A percentile compares a stretch with the other conserved stretches of the same genome.
Evolutionary conservation across 2,797 vertebrate genomes (phyloP).

Genomic region (Sebastes diploproa): DNA sequence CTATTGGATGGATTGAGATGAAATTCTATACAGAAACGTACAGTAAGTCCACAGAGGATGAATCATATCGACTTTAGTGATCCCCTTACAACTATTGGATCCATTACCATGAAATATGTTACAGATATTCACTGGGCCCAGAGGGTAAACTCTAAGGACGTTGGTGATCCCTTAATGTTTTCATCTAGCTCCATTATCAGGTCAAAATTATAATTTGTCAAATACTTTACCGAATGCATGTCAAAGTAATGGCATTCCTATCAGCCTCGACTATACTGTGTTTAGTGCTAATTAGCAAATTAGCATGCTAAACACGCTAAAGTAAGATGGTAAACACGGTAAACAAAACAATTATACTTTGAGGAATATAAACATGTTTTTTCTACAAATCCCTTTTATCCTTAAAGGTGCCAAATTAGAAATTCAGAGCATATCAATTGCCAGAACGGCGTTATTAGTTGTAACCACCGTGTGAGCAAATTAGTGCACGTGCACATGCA

Average conservation of each 20-base stretch:
- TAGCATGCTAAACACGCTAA: not conserved
- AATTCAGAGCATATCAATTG: too few relatives aligned
- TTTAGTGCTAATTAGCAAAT: not conserved
- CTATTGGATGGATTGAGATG: not conserved
- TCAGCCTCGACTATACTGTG: not conserved
- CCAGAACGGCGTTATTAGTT: too few relatives aligned
- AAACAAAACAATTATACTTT: not conserved
- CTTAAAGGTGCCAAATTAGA: too few relatives aligned
- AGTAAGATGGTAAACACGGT: not conserved
- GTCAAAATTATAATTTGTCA: not conserved
- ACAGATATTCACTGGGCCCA: not conserved
- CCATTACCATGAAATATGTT: not conserved
- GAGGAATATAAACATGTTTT: not conserved
- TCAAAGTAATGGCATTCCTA: not conserved
- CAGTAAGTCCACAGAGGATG: not conserved
- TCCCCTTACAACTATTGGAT: not conserved
- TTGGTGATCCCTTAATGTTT: not conserved
- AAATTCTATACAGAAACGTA: not conserved
- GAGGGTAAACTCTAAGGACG: too few relatives aligned
- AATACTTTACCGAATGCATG: not conserved
- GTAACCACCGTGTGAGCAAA: too few relatives aligned
- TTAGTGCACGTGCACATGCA: rapidly evolving
- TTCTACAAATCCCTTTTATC: not conserved
- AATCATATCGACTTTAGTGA: not conserved
- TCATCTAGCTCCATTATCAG: not conserved